Evolutionary conservation across 2,113 vertebrate species (phyloP).

Genomic region (Nesospiza acunhae): DNA sequence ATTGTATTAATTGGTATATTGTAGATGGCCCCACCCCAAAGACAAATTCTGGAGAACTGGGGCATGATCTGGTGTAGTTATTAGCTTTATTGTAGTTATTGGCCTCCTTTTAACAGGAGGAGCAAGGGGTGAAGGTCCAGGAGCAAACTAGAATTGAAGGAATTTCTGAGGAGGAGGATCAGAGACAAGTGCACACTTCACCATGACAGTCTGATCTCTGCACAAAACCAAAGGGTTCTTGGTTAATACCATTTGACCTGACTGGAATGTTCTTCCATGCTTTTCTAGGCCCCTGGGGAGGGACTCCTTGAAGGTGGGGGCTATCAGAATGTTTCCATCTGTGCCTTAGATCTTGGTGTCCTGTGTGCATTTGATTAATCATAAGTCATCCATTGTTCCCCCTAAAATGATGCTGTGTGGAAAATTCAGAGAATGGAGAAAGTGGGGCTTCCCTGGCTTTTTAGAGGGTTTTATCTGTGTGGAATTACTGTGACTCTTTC

Average conservation of each 20-base stretch:
- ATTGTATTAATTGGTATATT: neutral
- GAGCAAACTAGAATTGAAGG: neutral
- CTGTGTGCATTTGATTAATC: neutral
- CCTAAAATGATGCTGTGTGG: neutral
- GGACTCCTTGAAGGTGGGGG: neutral
- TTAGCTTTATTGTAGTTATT: neutral
- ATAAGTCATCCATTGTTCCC: neutral
- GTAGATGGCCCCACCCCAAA: neutral
- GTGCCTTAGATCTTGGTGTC: constrained; percentile 30
- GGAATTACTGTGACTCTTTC: neutral
- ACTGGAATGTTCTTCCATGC: neutral
- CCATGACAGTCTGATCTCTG: neutral
- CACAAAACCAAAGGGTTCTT: constrained; percentile 18
- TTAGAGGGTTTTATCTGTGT: neutral
- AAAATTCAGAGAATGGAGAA: neutral
- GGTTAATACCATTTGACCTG: neutral
- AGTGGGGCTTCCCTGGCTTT: neutral
- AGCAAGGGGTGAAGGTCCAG: neutral
- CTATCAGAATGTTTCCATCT: neutral
- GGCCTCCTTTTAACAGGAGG: neutral
- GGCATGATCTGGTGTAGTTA: neutral
- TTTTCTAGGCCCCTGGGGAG: neutral
- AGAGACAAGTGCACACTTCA: neutral
- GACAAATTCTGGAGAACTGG: neutral
- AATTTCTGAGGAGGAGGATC: neutral